phyloP scores from a whole-genome alignment of 2,113 vertebrate genomes.

The Hassar affinis region DNA sequence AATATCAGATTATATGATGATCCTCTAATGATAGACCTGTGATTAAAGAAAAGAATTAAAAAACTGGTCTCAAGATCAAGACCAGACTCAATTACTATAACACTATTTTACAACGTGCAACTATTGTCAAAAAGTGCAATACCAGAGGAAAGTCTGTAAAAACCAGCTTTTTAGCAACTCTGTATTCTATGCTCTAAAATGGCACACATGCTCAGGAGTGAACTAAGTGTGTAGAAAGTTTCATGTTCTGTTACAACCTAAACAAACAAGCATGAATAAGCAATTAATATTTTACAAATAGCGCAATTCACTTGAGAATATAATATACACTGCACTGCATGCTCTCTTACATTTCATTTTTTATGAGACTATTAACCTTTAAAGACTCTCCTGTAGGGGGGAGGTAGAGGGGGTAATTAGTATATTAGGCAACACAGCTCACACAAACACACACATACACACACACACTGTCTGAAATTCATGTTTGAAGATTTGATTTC shows the following conservation, averaged over 20 bases:
- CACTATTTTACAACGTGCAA: too few relatives aligned
- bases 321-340: neutral
- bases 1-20: neutral
- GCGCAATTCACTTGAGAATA: neutral
- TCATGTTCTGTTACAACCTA: neutral
- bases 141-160: neutral
- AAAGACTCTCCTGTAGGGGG: neutral
- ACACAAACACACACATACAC: conserved; percentile 1
- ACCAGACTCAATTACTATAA: too few relatives aligned
- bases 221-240: neutral
- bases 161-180: neutral
- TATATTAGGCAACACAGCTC: neutral
- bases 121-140: too few relatives aligned
- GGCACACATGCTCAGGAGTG: neutral
- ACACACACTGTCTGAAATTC: neutral
- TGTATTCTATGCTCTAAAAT: neutral
- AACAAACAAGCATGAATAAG: neutral
- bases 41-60: neutral
- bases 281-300: conserved; percentile 15
- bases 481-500: neutral
- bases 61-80: too few relatives aligned
- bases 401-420: neutral
- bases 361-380: neutral
- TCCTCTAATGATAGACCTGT: neutral
- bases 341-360: neutral